Evolutionary conservation across 2,888 invertebrate genomes (phyloP).

Genomic region (Patella pellucida): DNA sequence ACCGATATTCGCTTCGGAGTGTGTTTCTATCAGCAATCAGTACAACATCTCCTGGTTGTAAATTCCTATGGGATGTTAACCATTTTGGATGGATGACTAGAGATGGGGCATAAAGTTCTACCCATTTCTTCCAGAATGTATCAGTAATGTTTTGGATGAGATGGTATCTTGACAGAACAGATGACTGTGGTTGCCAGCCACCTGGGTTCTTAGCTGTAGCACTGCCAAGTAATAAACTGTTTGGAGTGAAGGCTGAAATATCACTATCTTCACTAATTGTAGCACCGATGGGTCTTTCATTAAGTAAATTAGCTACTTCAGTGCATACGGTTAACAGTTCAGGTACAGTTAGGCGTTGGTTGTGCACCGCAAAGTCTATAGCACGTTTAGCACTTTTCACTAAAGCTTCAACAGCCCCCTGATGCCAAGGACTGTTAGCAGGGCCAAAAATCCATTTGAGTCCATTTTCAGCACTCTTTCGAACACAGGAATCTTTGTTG

Average conservation of each 20-base stretch:
- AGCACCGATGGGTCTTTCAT: slow-evolving; percentile 16
- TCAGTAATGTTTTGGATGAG: not conserved
- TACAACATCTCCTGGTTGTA: slow-evolving; percentile 14
- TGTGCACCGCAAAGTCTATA: slow-evolving; percentile 15
- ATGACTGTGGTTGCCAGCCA: slow-evolving; percentile 14
- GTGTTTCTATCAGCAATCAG: slow-evolving; percentile 14
- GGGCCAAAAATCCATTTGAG: slow-evolving; percentile 15
- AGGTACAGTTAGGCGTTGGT: slow-evolving; percentile 18
- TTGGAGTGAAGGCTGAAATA: slow-evolving; percentile 13
- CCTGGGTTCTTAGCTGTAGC: slow-evolving; percentile 15
- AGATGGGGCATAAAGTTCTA: not conserved
- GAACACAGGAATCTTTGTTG: not conserved
- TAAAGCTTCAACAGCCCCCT: slow-evolving; percentile 17
- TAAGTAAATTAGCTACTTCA: slow-evolving; percentile 14
- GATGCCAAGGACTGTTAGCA: slow-evolving; percentile 20
- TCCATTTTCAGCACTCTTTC: slow-evolving; percentile 7
- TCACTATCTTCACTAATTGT: slow-evolving; percentile 8
- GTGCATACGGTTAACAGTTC: slow-evolving; percentile 20
- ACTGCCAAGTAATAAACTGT: slow-evolving; percentile 15
- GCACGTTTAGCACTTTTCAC: slow-evolving; percentile 16
- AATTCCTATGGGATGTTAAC: slow-evolving; percentile 11
- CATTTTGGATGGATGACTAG: slow-evolving; percentile 1
- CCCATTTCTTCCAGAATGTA: not conserved
- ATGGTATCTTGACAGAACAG: not conserved
- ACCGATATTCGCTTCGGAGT: slow-evolving; percentile 8